These are phyloP conservation scores for Caenorhabditis macrosperma DNA, from an alignment of 2,888 invertebrate species.

Conservation along the genomic window DNA sequence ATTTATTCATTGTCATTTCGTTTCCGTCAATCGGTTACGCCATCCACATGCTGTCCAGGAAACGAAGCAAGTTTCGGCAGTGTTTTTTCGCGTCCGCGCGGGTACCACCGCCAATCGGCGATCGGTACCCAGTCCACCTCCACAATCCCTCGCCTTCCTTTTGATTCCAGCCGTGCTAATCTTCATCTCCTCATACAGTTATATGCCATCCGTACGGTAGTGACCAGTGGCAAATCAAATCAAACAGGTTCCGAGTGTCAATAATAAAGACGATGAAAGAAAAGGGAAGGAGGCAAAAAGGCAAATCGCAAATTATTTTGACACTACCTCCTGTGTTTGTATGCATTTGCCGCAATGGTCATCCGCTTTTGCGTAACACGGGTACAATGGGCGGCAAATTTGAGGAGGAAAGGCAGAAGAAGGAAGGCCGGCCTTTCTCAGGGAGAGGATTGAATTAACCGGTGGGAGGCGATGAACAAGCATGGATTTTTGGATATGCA, in stretches of 20 bases:
- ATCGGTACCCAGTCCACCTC: constrained; percentile 52
- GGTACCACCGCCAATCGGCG: constrained; percentile 42
- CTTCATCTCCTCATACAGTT: constrained; percentile 57
- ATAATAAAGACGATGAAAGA: constrained; percentile 54
- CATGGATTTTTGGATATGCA: constrained; percentile 56
- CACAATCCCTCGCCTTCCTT: constrained; percentile 18
- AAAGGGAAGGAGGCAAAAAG: constrained; percentile 47
- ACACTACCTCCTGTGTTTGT: constrained; percentile 60
- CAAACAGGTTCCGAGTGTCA: constrained; percentile 62
- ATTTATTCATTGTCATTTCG: constrained; percentile 24
- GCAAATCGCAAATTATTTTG: constrained; percentile 60
- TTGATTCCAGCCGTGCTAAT: constrained; percentile 55
- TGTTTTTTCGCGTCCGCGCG: constrained; percentile 31
- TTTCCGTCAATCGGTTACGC: constrained; percentile 36
- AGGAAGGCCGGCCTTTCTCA: constrained; percentile 56
- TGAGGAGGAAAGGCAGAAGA: constrained; percentile 46
- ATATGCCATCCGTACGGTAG: constrained; percentile 60
- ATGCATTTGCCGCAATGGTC: constrained; percentile 58
- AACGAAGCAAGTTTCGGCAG: constrained; percentile 42
- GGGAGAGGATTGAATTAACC: constrained; percentile 49
- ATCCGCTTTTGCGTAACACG: constrained; percentile 59
- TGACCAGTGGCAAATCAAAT: constrained; percentile 61
- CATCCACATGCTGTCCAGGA: constrained; percentile 36
- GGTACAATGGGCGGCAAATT: constrained; percentile 58
- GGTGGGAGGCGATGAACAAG: constrained; percentile 59